A percentile compares a stretch with the other conserved stretches of the same genome.
Evolutionary conservation across 2,797 vertebrate species (phyloP).

Genomic region (Scleropages formosus): DNA sequence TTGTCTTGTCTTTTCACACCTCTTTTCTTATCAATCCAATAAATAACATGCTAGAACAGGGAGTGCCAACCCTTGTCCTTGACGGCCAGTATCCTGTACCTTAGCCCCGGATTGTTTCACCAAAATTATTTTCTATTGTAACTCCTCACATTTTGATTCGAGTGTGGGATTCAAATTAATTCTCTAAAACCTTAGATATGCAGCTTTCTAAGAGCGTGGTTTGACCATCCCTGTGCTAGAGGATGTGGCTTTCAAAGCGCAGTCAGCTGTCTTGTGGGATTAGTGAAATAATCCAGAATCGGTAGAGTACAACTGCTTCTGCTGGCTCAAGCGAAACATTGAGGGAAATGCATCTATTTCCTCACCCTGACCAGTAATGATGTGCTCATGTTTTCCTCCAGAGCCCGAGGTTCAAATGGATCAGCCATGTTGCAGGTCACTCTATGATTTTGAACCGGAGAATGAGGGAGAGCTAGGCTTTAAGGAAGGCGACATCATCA

Average conservation of each 20-base stretch:
- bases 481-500: constrained; percentile 93
- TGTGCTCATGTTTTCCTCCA: constrained; percentile 46
- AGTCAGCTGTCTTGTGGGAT: not conserved
- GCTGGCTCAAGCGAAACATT: not conserved
- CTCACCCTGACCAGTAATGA: not conserved
- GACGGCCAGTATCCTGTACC: no score
- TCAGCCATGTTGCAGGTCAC: constrained; percentile 89
- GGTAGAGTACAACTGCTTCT: not conserved
- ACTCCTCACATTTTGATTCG: no score
- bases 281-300: not conserved
- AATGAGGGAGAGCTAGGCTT: constrained; percentile 92
- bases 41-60: no score
- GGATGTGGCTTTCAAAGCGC: not conserved
- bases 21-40: not conserved
- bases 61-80: no score
- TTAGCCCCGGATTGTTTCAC: no score
- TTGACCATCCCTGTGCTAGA: no score
- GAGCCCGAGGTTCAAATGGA: constrained; percentile 75
- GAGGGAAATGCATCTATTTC: no score
- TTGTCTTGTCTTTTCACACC: not conserved
- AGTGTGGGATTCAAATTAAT: no score
- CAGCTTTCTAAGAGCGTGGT: no score
- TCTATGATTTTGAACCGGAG: constrained; percentile 93
- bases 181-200: no score
- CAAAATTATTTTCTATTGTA: no score